Evolutionary conservation across 2,888 invertebrate species (phyloP).

Genomic region (Apamea monoglypha): DNA sequence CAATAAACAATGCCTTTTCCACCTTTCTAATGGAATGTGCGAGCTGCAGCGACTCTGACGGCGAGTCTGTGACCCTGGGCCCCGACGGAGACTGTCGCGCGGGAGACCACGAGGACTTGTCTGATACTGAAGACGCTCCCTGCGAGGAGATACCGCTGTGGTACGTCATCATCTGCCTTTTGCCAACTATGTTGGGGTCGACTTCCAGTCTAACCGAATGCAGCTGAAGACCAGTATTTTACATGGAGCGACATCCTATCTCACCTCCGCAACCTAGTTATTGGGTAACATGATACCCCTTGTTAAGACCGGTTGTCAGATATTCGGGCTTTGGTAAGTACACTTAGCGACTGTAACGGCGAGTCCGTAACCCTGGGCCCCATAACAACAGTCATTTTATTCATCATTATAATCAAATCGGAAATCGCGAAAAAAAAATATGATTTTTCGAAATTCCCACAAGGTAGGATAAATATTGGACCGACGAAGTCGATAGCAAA

Average conservation of each 20-base stretch:
- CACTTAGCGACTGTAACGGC: conserved; percentile 80
- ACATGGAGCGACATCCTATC: neutral
- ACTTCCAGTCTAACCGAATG: neutral
- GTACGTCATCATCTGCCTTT: neutral
- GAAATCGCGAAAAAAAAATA: too few relatives aligned
- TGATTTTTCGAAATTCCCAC: too few relatives aligned
- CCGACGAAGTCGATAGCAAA: neutral
- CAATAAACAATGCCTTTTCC: conserved; percentile 80
- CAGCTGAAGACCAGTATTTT: neutral
- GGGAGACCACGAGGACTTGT: conserved; percentile 68
- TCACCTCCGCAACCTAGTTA: neutral
- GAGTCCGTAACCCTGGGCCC: conserved; percentile 79
- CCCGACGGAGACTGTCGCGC: conserved; percentile 72
- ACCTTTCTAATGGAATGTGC: conserved; percentile 83
- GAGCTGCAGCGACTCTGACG: conserved; percentile 85
- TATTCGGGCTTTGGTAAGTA: too few relatives aligned
- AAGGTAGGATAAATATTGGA: neutral
- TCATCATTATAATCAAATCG: too few relatives aligned
- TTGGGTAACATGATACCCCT: neutral
- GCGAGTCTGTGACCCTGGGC: conserved; percentile 79
- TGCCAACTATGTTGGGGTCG: neutral
- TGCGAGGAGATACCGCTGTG: conserved; percentile 80
- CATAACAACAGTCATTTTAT: rapidly evolving
- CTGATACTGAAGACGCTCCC: conserved; percentile 80
- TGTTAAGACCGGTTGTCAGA: too few relatives aligned